Evolutionary conservation across 2,888 invertebrate species (phyloP).

Genomic region (Syritta pipiens): DNA sequence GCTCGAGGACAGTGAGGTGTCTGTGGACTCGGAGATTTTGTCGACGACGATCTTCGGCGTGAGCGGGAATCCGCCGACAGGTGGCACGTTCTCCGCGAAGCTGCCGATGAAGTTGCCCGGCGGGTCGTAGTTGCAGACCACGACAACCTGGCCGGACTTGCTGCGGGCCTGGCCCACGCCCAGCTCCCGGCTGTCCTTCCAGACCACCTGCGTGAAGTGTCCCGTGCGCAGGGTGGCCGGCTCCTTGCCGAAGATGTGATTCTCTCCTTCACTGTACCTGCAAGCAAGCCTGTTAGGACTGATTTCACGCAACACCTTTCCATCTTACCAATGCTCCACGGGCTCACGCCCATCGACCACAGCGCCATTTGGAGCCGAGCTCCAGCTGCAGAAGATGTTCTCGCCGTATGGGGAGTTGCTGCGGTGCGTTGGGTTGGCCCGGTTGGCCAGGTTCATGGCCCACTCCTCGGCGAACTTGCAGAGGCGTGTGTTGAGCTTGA

Average conservation of each 20-base stretch:
- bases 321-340: constrained; percentile 79
- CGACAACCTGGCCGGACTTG: constrained; percentile 88
- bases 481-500: constrained; percentile 84
- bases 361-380: constrained; percentile 81
- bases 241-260: constrained; percentile 83
- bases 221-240: constrained; percentile 85
- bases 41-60: constrained; percentile 71
- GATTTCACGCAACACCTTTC: neutral
- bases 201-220: constrained; percentile 90
- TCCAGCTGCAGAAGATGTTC: constrained; percentile 89
- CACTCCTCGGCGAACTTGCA: constrained; percentile 86
- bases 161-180: constrained; percentile 86
- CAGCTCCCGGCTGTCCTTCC: constrained; percentile 86
- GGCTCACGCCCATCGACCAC: constrained; percentile 80
- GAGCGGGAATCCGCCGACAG: constrained; percentile 79
- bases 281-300: too few relatives aligned
- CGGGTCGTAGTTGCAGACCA: constrained; percentile 93
- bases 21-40: constrained; percentile 71
- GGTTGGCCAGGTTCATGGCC: constrained; percentile 83
- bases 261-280: constrained; percentile 83
- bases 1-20: constrained; percentile 70
- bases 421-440: constrained; percentile 86
- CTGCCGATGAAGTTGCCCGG: constrained; percentile 92
- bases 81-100: constrained; percentile 86
- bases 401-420: constrained; percentile 89